Base-by-base conservation (phyloP, 1,140 invertebrate species). In the Riptortus pedestris region DNA sequence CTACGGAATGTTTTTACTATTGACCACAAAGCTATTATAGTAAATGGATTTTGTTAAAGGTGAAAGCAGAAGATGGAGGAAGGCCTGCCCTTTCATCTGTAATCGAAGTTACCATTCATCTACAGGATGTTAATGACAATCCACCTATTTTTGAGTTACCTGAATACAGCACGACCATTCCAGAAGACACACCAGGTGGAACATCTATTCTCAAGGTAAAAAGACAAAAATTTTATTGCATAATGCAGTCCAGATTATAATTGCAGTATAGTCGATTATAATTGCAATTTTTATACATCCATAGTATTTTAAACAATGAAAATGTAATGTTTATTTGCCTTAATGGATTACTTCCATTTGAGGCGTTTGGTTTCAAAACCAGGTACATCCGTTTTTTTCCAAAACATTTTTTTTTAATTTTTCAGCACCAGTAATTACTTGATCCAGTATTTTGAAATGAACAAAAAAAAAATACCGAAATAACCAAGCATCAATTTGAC, bases 51-150 rank as follows among this genome's bases (percentile, higher is more conserved):
- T 14, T 38, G 31, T 38, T 95, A 20, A 85, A 83, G 12, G 81
- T 94, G 0, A 76, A 84, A 70, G 93, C 91, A 0, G 79, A 82
- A 22, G 93, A 96, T 73, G 81, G 83, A 66, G 92, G 92, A 0
- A 79, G 74, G 11, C 91, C 91, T 0, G 81, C 85, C 65, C 73
- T 93, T 9, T 85, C 80, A 38, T 85, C 84, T 0, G 83, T 88
- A 33, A 86, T 85, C 12, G 80, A 83, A 0, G 81, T 95, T 0
- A 81, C 82, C 0, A 81, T 96, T 63, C 91, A 90, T 74, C 81
- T 95, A 1, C 83, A 89, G 68, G 93, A 96, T 74, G 80, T 86
- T 4, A 96, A 96, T 74, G 92, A 95, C 70, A 84, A 92, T 76
- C 76, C 81, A 0, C 93, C 93, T 0, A 74, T 81, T 66, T 96